These are phyloP conservation scores for Eunapius fragilis DNA, from an alignment of 37 sponge, comb jelly and placozoan genomes.

Conservation along the genomic window DNA sequence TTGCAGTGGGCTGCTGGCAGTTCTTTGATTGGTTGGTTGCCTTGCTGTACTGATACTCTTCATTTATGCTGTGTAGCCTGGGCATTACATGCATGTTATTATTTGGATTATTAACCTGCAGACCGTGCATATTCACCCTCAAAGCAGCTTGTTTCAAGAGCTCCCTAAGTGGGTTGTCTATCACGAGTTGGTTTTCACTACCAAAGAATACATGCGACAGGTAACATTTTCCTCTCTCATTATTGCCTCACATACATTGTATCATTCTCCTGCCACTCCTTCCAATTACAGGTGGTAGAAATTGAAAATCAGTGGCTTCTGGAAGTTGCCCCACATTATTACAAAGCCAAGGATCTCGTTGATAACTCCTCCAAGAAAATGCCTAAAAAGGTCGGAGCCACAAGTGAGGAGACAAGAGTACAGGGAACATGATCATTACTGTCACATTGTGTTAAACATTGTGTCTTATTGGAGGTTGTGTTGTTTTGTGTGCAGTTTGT, in stretches of 20 bases:
- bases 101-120: conserved; percentile 36
- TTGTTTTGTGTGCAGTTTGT: not conserved
- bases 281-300: conserved; percentile 79
- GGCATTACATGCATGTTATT: no score
- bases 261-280: not conserved
- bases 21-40: no score
- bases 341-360: conserved; percentile 89
- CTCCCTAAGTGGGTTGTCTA: conserved; percentile 96
- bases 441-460: not conserved
- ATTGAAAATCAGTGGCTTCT: conserved; percentile 96
- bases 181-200: conserved; percentile 93
- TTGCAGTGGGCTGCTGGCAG: no score
- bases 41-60: no score
- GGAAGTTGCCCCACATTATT: conserved; percentile 99
- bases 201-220: conserved; percentile 98
- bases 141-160: conserved; percentile 95
- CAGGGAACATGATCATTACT: not conserved
- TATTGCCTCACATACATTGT: no score
- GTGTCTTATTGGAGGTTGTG: not conserved
- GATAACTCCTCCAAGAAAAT: conserved; percentile 81
- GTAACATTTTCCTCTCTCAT: conserved; percentile 24
- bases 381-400: conserved; percentile 83
- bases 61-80: no score
- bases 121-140: conserved; percentile 97
- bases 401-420: conserved; percentile 39